phyloP scores from a whole-genome alignment of 2,113 vertebrate species.

The Sminthopsis crassicaudata region DNA sequence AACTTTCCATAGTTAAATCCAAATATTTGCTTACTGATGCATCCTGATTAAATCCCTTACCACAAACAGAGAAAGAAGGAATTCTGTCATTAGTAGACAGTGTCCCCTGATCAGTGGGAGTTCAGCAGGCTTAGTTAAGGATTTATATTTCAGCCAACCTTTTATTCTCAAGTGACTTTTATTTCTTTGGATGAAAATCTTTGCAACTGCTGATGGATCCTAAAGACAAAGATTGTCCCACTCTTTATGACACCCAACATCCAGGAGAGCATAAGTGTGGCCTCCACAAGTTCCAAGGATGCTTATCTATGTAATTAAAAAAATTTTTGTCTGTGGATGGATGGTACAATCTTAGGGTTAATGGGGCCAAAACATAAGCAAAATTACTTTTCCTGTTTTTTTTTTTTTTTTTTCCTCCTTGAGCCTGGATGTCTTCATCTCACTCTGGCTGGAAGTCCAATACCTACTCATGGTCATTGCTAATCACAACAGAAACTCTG shows the following conservation, averaged over 20 bases:
- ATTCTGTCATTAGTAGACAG: conserved; percentile 26
- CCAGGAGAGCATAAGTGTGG: not conserved
- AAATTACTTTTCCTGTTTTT: not conserved
- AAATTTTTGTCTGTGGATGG: conserved; percentile 33
- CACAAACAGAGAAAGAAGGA: not conserved
- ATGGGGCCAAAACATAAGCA: not conserved
- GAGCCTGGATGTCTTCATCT: not conserved
- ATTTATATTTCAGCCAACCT: accelerated
- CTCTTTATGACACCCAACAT: not conserved
- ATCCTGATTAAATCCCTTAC: conserved; percentile 78
- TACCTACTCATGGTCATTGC: not conserved
- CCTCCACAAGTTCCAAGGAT: not conserved
- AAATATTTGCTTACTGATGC: conserved; percentile 80
- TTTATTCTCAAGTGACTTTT: not conserved
- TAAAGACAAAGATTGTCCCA: not conserved
- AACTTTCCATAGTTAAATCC: conserved; percentile 82
- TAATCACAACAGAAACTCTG: not conserved
- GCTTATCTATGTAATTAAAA: not conserved
- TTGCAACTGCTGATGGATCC: too few relatives aligned
- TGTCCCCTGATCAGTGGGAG: not conserved
- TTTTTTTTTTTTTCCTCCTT: not conserved
- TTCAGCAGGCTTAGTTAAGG: accelerated
- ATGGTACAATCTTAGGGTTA: not conserved
- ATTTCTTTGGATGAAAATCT: not conserved
- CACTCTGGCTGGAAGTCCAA: not conserved